A percentile compares a stretch with the other conserved stretches of the same genome.
These are phyloP conservation scores for Muntiacus reevesi DNA, from an alignment of 2,113 vertebrate genomes.

Conservation along the genomic window DNA sequence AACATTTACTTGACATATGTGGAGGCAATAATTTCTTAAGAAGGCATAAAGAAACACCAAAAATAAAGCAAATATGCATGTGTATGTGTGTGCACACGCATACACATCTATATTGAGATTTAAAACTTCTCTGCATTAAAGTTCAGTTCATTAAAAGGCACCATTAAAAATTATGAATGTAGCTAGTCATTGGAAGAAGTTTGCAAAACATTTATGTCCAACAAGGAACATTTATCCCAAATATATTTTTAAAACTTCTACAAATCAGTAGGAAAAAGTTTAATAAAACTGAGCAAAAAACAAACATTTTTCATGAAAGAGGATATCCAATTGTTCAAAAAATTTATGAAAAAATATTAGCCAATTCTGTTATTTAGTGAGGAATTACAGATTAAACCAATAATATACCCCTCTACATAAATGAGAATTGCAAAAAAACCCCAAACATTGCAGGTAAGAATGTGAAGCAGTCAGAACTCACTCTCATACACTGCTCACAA, in stretches of 20 bases:
- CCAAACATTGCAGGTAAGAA: not conserved
- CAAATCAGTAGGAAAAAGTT: not conserved
- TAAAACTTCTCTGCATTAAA: not conserved
- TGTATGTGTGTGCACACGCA: accelerated
- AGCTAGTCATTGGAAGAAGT: not conserved
- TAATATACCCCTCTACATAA: not conserved
- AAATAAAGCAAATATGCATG: not conserved
- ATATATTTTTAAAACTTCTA: not conserved
- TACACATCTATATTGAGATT: not conserved
- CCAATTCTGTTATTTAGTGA: not conserved
- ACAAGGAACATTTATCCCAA: not conserved
- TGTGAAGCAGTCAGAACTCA: not conserved
- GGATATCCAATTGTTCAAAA: not conserved
- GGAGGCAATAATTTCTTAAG: not conserved
- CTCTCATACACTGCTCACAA: not conserved
- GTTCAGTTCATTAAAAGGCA: not conserved
- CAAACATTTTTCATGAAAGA: not conserved
- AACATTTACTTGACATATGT: not conserved
- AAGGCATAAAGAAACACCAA: not conserved
- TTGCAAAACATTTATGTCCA: not conserved
- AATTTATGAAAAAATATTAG: not conserved
- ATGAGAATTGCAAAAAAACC: not conserved
- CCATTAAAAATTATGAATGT: not conserved
- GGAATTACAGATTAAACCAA: not conserved
- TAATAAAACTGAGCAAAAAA: not conserved